A percentile compares a stretch with the other conserved stretches of the same genome.
Conservation (phyloP, 2,888 invertebrate genomes). For the Dynastes hyllus region DNA sequence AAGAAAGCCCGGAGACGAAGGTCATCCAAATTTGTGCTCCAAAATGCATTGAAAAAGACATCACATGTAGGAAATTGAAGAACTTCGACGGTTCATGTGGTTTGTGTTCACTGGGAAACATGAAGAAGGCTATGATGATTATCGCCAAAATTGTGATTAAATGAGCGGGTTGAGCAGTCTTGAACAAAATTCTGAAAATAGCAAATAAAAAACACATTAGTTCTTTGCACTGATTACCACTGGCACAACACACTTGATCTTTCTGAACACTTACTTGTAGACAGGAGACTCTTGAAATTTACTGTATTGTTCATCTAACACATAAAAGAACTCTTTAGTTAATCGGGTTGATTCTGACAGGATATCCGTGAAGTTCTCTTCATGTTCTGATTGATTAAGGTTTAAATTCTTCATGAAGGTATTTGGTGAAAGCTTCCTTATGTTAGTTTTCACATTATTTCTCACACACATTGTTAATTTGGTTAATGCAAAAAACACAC, state of each 20-base stretch:
- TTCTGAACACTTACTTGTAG: slow-evolving; percentile 62
- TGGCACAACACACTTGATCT: slow-evolving; percentile 5
- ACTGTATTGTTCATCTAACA: slow-evolving; percentile 58
- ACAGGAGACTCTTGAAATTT: slow-evolving; percentile 61
- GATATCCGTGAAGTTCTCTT: slow-evolving; percentile 59
- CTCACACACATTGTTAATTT: slow-evolving; percentile 36
- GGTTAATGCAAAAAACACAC: neutral
- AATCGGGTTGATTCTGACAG: slow-evolving; percentile 64
- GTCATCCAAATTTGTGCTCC: slow-evolving; percentile 96
- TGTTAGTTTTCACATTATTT: slow-evolving; percentile 26
- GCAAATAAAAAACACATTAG: slow-evolving; percentile 52
- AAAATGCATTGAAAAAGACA: slow-evolving; percentile 86
- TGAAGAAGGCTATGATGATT: slow-evolving; percentile 72
- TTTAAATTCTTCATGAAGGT: slow-evolving; percentile 38
- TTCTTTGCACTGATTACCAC: neutral
- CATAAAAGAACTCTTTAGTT: slow-evolving; percentile 62
- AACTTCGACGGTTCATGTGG: slow-evolving; percentile 65
- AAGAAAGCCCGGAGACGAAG: slow-evolving; percentile 88
- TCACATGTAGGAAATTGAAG: slow-evolving; percentile 82
- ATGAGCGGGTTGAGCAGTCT: slow-evolving; percentile 87
- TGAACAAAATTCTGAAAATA: slow-evolving; percentile 79
- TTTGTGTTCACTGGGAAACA: slow-evolving; percentile 66
- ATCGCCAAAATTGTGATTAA: slow-evolving; percentile 80
- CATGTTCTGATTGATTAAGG: slow-evolving; percentile 15
- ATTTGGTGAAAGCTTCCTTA: slow-evolving; percentile 34